Percentiles rank a stretch among this genome's conserved stretches.
Evolutionary conservation across 2,888 invertebrate genomes (phyloP).

Genomic region (Mycalesis mineus): DNA sequence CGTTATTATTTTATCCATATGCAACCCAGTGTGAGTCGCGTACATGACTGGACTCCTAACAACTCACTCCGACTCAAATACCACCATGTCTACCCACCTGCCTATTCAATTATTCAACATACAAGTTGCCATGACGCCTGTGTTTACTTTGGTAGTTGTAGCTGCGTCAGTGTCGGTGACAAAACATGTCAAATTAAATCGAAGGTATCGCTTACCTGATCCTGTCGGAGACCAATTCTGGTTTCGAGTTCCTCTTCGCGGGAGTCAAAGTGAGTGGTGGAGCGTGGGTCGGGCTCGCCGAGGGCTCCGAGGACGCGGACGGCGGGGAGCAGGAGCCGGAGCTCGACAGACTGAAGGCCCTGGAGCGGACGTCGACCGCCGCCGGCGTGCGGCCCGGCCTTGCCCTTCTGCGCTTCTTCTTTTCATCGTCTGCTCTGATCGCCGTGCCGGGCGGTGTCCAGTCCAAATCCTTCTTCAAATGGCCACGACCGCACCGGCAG

Average conservation of each 20-base stretch:
- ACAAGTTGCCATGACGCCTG: slow-evolving; percentile 20
- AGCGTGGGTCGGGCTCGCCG: slow-evolving; percentile 84
- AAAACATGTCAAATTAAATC: slow-evolving; percentile 7
- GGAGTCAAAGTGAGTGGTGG: slow-evolving; percentile 70
- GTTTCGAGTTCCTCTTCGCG: slow-evolving; percentile 85
- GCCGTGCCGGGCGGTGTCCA: slow-evolving; percentile 88
- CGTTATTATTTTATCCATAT: slow-evolving; percentile 28
- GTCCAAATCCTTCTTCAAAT: slow-evolving; percentile 95
- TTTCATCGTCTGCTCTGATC: slow-evolving; percentile 69
- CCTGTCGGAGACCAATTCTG: slow-evolving; percentile 87
- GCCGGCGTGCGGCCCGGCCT: slow-evolving; percentile 59
- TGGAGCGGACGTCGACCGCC: slow-evolving; percentile 75
- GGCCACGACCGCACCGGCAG: slow-evolving; percentile 95
- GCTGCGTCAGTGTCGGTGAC: neutral
- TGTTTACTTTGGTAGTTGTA: slow-evolving; percentile 4
- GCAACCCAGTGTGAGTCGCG: slow-evolving; percentile 19
- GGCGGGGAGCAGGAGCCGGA: slow-evolving; percentile 90
- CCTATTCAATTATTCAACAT: slow-evolving; percentile 32
- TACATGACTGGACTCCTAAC: slow-evolving; percentile 31
- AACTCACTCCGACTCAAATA: slow-evolving; percentile 24
- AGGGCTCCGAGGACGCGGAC: slow-evolving; percentile 86
- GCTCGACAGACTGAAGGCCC: slow-evolving; percentile 87
- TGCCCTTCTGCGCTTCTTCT: slow-evolving; percentile 65
- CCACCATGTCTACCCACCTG: slow-evolving; percentile 23
- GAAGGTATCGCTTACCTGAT: slow-evolving; percentile 81